These are phyloP conservation scores for Meandrina meandrites DNA, from an alignment of 92 coral and sea anemone species.

Conservation along the genomic window DNA sequence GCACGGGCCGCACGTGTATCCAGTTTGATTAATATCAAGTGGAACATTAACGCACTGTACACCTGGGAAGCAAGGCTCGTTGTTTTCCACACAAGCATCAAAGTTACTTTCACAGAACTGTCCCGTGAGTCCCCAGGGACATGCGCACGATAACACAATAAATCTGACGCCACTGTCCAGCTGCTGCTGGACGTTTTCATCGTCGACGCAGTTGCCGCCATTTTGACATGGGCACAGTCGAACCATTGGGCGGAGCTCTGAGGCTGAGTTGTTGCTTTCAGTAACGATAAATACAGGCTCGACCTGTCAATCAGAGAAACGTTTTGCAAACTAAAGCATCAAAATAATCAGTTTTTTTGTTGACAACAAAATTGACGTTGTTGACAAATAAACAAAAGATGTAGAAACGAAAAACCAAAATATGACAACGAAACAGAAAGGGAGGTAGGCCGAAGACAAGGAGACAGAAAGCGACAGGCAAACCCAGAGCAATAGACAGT, in stretches of 20 bases:
- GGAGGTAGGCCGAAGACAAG: background rate
- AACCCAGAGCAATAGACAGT: too few relatives aligned
- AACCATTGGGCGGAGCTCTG: constrained; percentile 63
- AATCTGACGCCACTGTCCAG: constrained; percentile 49
- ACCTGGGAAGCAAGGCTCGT: constrained; percentile 75
- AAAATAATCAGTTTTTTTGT: background rate
- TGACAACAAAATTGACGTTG: background rate
- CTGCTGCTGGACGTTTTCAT: constrained; percentile 37
- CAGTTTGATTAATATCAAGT: constrained; percentile 39
- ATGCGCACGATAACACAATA: constrained; percentile 59
- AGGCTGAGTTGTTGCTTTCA: constrained; percentile 54
- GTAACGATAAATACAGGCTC: constrained; percentile 65
- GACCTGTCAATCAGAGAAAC: constrained; percentile 40
- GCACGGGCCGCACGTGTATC: constrained; percentile 80
- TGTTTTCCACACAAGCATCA: constrained; percentile 65
- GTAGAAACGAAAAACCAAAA: background rate
- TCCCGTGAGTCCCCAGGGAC: constrained; percentile 72
- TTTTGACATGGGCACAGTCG: constrained; percentile 72
- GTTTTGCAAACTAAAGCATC: background rate
- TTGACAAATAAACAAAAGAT: background rate
- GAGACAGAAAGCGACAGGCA: too few relatives aligned
- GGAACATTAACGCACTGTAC: constrained; percentile 61
- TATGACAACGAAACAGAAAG: background rate
- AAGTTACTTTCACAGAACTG: constrained; percentile 58
- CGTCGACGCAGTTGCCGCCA: constrained; percentile 62